Conservation (phyloP, 1,140 invertebrate species). For the Eciton burchellii region DNA sequence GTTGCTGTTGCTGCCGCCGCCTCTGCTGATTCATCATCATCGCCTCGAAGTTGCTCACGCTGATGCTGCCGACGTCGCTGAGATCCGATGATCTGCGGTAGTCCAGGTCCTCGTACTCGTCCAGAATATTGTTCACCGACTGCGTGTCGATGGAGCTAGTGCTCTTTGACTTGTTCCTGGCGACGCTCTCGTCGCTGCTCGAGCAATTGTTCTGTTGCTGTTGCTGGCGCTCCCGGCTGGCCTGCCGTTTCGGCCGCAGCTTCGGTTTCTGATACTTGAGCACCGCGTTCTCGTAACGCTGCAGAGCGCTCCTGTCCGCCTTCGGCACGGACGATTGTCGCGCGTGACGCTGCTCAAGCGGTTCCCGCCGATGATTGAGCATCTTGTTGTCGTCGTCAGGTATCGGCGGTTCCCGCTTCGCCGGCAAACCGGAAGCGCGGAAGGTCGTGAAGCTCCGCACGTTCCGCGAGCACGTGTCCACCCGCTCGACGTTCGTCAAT, state of each 20-base stretch:
- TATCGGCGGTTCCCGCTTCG: conserved; percentile 4
- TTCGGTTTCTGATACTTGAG: conserved; percentile 64
- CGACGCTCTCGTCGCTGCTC: conserved; percentile 77
- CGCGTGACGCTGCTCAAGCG: conserved; percentile 29
- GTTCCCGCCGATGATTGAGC: conserved; percentile 42
- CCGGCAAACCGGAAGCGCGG: conserved; percentile 28
- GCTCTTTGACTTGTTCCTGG: conserved; percentile 77
- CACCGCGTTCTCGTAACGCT: conserved; percentile 58
- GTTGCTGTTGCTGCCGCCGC: conserved; percentile 60
- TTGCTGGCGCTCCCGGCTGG: conserved; percentile 49
- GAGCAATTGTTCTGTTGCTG: conserved; percentile 68
- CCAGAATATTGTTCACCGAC: conserved; percentile 80
- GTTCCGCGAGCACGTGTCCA: conserved; percentile 56
- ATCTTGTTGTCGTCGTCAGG: conserved; percentile 36
- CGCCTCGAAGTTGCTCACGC: conserved; percentile 74
- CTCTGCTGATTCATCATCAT: conserved; percentile 72
- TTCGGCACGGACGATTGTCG: conserved; percentile 40
- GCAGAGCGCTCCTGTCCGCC: conserved; percentile 25
- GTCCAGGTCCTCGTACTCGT: conserved; percentile 79
- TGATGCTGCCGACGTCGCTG: conserved; percentile 75
- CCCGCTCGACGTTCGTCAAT: conserved; percentile 48
- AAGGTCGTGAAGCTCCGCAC: conserved; percentile 53
- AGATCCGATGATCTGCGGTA: conserved; percentile 75
- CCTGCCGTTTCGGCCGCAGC: conserved; percentile 29
- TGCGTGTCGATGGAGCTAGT: conserved; percentile 80